Evolutionary conservation across 2,888 invertebrate genomes (phyloP).

Genomic region (Athalia cordata): DNA sequence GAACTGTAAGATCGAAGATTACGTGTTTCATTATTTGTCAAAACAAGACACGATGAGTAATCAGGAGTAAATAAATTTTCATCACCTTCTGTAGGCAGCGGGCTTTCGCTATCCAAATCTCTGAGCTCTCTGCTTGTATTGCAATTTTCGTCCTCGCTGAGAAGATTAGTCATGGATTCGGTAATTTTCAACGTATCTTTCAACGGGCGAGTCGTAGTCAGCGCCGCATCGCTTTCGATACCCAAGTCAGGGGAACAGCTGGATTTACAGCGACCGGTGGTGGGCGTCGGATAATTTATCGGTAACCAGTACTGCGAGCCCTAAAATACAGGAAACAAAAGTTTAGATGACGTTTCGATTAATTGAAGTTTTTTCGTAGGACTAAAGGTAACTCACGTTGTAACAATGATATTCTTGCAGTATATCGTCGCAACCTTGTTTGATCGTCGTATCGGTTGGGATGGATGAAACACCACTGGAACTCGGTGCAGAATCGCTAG

Average conservation of each 20-base stretch:
- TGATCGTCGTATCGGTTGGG: constrained; percentile 62
- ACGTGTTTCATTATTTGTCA: background rate
- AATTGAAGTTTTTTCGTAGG: background rate
- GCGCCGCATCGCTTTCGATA: constrained; percentile 85
- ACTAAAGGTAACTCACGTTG: constrained; percentile 60
- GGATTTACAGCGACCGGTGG: constrained; percentile 68
- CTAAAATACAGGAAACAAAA: constrained; percentile 51
- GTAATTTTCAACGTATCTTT: constrained; percentile 70
- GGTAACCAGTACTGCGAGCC: constrained; percentile 68
- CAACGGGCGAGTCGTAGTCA: constrained; percentile 65
- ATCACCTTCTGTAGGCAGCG: constrained; percentile 68
- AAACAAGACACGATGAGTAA: background rate
- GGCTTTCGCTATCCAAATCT: constrained; percentile 65
- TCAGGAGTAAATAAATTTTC: background rate
- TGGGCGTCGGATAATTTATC: constrained; percentile 63
- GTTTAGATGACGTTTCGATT: background rate
- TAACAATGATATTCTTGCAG: constrained; percentile 67
- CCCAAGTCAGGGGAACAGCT: constrained; percentile 87
- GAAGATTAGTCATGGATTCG: constrained; percentile 70
- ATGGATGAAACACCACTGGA: constrained; percentile 71
- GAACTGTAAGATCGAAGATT: constrained; percentile 18
- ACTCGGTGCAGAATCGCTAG: constrained; percentile 71
- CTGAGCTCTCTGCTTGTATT: constrained; percentile 58
- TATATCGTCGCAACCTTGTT: constrained; percentile 66
- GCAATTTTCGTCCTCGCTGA: constrained; percentile 68